Evolutionary conservation across 2,797 vertebrate species (phyloP).

Genomic region (Xiphophorus birchmanni): DNA sequence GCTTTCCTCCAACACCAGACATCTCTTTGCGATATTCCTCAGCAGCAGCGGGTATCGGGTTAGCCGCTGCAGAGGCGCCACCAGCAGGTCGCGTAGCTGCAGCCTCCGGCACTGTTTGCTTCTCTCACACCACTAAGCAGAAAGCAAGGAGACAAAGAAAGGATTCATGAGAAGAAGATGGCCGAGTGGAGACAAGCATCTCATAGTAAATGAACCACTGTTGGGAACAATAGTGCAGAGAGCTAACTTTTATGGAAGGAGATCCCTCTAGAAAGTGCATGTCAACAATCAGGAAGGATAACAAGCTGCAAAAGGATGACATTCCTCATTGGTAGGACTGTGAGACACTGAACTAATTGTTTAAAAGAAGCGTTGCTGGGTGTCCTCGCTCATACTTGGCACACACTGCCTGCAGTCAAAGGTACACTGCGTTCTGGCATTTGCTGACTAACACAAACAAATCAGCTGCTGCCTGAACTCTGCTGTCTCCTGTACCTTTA

Average conservation of each 20-base stretch:
- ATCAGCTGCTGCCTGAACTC: background rate
- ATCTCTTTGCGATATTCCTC: constrained; percentile 87
- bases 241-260: background rate
- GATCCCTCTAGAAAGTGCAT: background rate
- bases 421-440: constrained; percentile 26
- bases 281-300: constrained; percentile 26
- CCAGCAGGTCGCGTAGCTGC: constrained; percentile 87
- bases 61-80: constrained; percentile 87
- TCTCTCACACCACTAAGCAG: constrained; percentile 88
- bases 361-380: constrained; percentile 2
- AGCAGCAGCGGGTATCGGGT: constrained; percentile 89
- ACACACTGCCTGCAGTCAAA: constrained; percentile 18
- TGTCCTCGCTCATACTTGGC: constrained; percentile 35
- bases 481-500: constrained; percentile 82
- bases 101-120: constrained; percentile 86
- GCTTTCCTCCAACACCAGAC: constrained; percentile 74
- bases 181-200: constrained; percentile 13
- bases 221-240: background rate
- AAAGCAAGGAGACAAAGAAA: constrained; percentile 20
- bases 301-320: constrained; percentile 36
- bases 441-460: constrained; percentile 28
- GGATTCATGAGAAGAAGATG: constrained; percentile 26
- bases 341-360: constrained; percentile 42
- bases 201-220: background rate
- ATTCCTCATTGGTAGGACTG: constrained; percentile 41